Conservation (phyloP, 2,797 vertebrate genomes). For the Hapalemur alaotrensis region DNA sequence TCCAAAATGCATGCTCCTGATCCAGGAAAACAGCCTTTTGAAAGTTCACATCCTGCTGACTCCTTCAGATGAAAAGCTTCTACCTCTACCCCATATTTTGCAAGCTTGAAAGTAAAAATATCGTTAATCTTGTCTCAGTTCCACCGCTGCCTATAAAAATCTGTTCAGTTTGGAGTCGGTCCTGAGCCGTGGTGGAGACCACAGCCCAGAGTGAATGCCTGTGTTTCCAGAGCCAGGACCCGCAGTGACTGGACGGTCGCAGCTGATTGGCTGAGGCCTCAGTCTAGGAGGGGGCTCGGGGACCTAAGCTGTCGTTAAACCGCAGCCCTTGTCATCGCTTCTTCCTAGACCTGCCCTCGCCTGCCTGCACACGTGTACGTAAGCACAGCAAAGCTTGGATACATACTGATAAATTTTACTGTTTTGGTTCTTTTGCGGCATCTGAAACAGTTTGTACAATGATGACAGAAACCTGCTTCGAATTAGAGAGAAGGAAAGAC, state of each 20-base stretch:
- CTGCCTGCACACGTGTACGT: neutral
- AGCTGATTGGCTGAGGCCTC: neutral
- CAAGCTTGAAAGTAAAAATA: slow-evolving; percentile 40
- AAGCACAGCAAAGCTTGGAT: neutral
- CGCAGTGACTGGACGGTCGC: neutral
- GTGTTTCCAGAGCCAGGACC: neutral
- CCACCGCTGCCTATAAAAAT: slow-evolving; percentile 28
- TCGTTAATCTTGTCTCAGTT: slow-evolving; percentile 13
- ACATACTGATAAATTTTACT: slow-evolving; percentile 29
- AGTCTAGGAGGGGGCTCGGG: neutral
- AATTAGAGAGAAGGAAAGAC: slow-evolving; percentile 92
- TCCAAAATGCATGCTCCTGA: slow-evolving; percentile 35
- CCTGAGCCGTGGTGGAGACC: neutral
- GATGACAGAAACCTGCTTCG: slow-evolving; percentile 95
- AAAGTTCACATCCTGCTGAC: slow-evolving; percentile 58
- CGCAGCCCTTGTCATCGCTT: too few species aligned
- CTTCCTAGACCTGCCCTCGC: neutral
- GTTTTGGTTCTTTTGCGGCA: slow-evolving; percentile 52
- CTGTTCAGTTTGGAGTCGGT: neutral
- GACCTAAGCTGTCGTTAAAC: neutral
- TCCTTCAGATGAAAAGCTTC: slow-evolving; percentile 49
- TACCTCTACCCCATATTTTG: slow-evolving; percentile 13
- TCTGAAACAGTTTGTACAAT: slow-evolving; percentile 88
- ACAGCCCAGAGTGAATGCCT: neutral
- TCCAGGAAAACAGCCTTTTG: slow-evolving; percentile 54